Evolutionary conservation across 2,113 vertebrate genomes (phyloP), one percentile per base, ranked within the genome.

Genomic region (Callopanchax toddi): DNA sequence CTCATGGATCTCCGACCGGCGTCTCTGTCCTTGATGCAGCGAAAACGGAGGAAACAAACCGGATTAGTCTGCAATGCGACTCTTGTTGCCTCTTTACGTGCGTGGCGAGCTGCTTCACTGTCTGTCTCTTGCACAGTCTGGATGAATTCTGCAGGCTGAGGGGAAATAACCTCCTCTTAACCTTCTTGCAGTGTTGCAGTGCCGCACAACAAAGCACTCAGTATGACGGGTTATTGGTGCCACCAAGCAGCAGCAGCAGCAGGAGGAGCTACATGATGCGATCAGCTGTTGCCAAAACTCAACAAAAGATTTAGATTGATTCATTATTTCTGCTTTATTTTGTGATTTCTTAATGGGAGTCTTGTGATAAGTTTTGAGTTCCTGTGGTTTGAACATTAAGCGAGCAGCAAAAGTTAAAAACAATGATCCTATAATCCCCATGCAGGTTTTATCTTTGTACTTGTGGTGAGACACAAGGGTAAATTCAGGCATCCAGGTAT

Each of bases 81-180:
- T 40, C 23, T 5, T 2, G 20, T 37, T 56, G 26, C 34, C 17
- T 2, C 29, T 26, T 18, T 3, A 6, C 20, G 34, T 17, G 21
- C 6, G 13, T 12, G n/a, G 1, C 20, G 39, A 70, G 26, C 37
- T 0, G 52, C 10, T 42, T 40, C 26, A 6, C 39, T 32, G 52
- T 4, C 39, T 17, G 49, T 45, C 9, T 43, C 54, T 20, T 23
- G 11, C 12, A 26, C 3, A 3, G 17, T 34, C 32, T 57, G 53
- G 45, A 37, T 5, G 55, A 45, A 64, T 64, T 60, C 68, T 50
- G 69, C 78, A 26, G 26, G n/a, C 66, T 40, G 39, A 49, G 42
- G 16, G 3, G 51, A 34, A 69, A 79, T 71, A 79, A 87, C 86
- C 84, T 87, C 82, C 45, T 72, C 20, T n/a, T 82, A 77, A 86